These are phyloP conservation scores for Syngnathus typhle DNA, from an alignment of 2,113 vertebrate species.

Conservation along the genomic window DNA sequence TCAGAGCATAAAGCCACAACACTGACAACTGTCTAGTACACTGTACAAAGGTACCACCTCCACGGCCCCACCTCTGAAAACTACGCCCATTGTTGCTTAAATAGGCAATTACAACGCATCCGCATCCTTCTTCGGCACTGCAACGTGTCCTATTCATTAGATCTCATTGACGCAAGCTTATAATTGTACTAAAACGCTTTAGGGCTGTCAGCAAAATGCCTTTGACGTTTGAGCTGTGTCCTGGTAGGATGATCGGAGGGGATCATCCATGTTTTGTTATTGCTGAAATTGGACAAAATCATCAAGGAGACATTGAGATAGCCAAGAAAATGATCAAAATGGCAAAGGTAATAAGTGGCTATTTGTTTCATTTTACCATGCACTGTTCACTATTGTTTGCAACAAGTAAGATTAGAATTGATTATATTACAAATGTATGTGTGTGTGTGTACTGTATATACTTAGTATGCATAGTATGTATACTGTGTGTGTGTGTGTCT, in stretches of 20 bases:
- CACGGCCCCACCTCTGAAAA: not conserved
- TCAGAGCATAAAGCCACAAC: too few relatives aligned
- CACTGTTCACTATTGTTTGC: not conserved
- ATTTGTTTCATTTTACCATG: not conserved
- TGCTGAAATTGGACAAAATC: slow-evolving; percentile 91
- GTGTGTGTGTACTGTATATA: not conserved
- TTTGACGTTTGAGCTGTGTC: slow-evolving; percentile 79
- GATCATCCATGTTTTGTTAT: slow-evolving; percentile 85
- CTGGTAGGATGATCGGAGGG: slow-evolving; percentile 80
- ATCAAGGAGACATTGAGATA: slow-evolving; percentile 83
- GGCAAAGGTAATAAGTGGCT: slow-evolving; percentile 72
- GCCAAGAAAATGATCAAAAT: slow-evolving; percentile 87
- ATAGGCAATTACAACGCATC: not conserved
- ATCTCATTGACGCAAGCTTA: not conserved
- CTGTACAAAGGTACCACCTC: not conserved
- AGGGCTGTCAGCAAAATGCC: slow-evolving; percentile 65
- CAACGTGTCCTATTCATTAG: not conserved
- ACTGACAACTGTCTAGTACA: too few relatives aligned
- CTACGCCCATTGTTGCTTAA: not conserved
- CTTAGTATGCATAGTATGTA: too few relatives aligned
- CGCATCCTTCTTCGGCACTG: not conserved
- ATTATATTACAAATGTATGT: not conserved
- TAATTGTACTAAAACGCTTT: not conserved
- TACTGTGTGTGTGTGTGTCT: not conserved
- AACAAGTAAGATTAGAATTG: not conserved